Evolutionary conservation across 2,113 vertebrate genomes (phyloP).

Genomic region (Meriones unguiculatus): DNA sequence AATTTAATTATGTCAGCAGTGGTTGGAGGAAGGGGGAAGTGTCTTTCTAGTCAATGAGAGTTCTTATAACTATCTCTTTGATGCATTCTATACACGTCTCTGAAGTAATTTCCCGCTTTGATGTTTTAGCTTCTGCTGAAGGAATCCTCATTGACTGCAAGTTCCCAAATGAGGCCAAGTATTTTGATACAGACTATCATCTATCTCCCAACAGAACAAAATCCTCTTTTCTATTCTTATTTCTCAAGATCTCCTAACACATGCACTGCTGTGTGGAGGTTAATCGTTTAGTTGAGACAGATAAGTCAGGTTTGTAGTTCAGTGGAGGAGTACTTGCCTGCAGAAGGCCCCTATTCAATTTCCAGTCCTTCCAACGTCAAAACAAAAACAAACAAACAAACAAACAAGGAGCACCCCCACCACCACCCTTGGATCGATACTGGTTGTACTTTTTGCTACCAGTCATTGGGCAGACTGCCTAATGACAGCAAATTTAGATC

Average conservation of each 20-base stretch:
- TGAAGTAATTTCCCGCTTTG: constrained; percentile 29
- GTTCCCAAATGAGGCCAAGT: background rate
- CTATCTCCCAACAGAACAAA: background rate
- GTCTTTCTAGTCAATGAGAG: background rate
- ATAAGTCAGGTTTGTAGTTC: background rate
- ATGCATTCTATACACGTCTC: background rate
- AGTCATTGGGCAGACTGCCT: background rate
- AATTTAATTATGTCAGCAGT: constrained; percentile 6
- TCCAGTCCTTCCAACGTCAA: background rate
- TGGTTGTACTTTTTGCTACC: background rate
- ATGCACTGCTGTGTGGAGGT: background rate
- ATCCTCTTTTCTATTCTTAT: background rate
- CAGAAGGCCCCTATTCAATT: background rate
- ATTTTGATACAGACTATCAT: background rate
- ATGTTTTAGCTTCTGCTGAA: background rate
- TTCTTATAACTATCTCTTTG: background rate
- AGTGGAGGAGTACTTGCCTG: background rate
- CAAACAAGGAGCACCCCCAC: background rate
- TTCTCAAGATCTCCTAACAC: background rate
- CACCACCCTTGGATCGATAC: background rate
- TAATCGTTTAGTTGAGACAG: constrained; percentile 14
- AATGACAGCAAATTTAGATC: background rate
- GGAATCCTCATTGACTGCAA: background rate
- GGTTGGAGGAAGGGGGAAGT: background rate
- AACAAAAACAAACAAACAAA: background rate